Percentiles rank a stretch among this genome's conserved stretches.
These are phyloP conservation scores for Desoria tigrina DNA, from an alignment of 2,888 invertebrate species.

Conservation along the genomic window DNA sequence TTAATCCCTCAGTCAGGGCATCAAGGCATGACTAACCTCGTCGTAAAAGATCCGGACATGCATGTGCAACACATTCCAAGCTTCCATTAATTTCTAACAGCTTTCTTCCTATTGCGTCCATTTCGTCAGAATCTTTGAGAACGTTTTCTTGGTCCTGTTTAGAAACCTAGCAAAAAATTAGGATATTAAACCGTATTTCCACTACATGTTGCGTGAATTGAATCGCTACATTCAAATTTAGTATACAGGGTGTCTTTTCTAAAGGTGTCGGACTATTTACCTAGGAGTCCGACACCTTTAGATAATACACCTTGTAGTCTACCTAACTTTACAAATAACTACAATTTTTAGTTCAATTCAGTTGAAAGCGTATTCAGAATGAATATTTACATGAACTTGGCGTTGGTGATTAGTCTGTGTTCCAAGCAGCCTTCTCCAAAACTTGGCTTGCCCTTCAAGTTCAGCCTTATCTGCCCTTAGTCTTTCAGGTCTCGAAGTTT, in stretches of 20 bases:
- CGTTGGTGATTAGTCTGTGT: constrained; percentile 48
- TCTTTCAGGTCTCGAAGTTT: constrained; percentile 42
- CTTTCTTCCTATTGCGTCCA: constrained; percentile 43
- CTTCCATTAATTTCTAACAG: constrained; percentile 38
- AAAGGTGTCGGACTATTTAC: too few relatives aligned
- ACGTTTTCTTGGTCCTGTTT: constrained; percentile 50
- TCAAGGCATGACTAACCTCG: constrained; percentile 61
- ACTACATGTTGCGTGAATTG: neutral
- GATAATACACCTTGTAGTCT: too few relatives aligned
- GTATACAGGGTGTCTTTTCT: too few relatives aligned
- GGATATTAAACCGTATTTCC: too few relatives aligned
- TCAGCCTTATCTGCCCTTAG: constrained; percentile 49
- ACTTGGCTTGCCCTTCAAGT: constrained; percentile 48
- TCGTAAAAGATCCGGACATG: constrained; percentile 70
- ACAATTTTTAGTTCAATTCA: too few relatives aligned
- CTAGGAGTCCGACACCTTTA: too few relatives aligned
- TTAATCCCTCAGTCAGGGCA: too few relatives aligned
- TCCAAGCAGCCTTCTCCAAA: constrained; percentile 49
- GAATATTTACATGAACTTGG: constrained; percentile 50
- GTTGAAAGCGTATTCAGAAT: too few relatives aligned
- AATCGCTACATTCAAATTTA: neutral
- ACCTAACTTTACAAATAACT: too few relatives aligned
- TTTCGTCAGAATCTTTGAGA: constrained; percentile 43
- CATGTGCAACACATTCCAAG: constrained; percentile 63
- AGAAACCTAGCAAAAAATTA: constrained; percentile 32